These are phyloP conservation scores for Aphaenogaster rudis DNA, from an alignment of 1,140 invertebrate genomes.

Conservation along the genomic window DNA sequence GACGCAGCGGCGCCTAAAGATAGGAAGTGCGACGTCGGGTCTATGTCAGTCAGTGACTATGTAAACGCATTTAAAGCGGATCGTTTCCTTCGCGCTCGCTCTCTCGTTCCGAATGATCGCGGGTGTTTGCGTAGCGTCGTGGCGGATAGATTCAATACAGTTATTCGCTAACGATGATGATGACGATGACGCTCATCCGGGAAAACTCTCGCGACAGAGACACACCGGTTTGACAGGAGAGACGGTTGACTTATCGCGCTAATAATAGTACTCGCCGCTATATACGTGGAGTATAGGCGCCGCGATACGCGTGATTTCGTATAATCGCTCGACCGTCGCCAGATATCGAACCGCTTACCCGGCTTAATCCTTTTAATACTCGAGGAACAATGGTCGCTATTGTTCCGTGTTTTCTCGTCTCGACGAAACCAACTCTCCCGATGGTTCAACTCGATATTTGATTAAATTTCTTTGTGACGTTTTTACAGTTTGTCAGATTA, in stretches of 20 bases:
- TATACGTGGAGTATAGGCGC: not conserved
- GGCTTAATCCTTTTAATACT: conserved; percentile 38
- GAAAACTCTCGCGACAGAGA: not conserved
- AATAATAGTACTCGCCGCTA: conserved; percentile 34
- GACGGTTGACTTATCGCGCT: conserved; percentile 48
- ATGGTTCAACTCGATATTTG: not conserved
- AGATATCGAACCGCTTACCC: conserved; percentile 42
- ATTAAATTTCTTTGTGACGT: not conserved
- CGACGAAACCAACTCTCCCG: not conserved
- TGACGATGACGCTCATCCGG: conserved; percentile 6
- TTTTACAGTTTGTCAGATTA: not conserved
- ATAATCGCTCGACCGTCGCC: conserved; percentile 28
- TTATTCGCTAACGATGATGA: not conserved
- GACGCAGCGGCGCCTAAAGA: conserved; percentile 46
- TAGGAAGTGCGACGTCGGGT: conserved; percentile 35
- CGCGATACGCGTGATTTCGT: conserved; percentile 33
- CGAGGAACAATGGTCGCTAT: conserved; percentile 30
- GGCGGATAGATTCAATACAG: conserved; percentile 16
- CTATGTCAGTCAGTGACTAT: conserved; percentile 55
- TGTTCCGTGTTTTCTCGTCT: conserved; percentile 22
- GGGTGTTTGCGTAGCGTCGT: not conserved
- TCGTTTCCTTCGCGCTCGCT: conserved; percentile 34
- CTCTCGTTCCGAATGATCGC: conserved; percentile 33
- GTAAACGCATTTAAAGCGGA: conserved; percentile 60
- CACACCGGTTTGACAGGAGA: conserved; percentile 38